Base-by-base conservation (phyloP, 2,113 vertebrate species). In the Cepphus grylle region DNA sequence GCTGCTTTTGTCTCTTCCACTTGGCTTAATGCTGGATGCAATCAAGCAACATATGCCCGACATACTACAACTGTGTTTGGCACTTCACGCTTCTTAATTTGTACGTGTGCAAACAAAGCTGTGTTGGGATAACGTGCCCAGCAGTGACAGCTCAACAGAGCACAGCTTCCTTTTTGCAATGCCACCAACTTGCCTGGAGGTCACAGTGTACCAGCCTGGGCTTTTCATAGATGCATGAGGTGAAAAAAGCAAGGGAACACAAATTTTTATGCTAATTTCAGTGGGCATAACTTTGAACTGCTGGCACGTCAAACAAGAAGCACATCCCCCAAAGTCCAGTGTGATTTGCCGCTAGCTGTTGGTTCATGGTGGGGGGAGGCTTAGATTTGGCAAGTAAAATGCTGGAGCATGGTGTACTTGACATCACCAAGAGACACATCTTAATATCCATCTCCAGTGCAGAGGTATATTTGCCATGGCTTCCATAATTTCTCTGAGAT, bases 11-110 rank as follows among this genome's bases (percentile, higher is more conserved):
- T 84, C 59, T 69, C 71, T 85, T 90, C 55, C 71, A 78, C 47
- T 79, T 69, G 86, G 65, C 83, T 92, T 96, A 96, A 93, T 91
- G 30, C 59, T 96, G 62, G 77, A 17, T 94, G 94, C 63, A 87
- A 97, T 90, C 71, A 79, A 84, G 81, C 72, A 86, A 63, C 87
- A 77, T 87, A 77, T 91, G 94, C 67, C 80, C 88, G 81, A 90
- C 70, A 29, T 66, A 30, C 72, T 65, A 42, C n/a, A 56, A 34
- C 61, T 65, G 53, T 30, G 55, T 74, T 88, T 94, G 92, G 89
- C 92, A 81, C 89, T 76, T 94, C n/a, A n/a, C 4, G 65, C 49
- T 69, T 52, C 49, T 74, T 78, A 4, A 0, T 34, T 62, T 0
- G 0, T 81, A 22, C 3, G 0, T 26, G 78, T 53, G 50, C 61